Percentiles rank a stretch among this genome's conserved stretches.
Evolutionary conservation across 1,140 invertebrate genomes (phyloP).

Genomic region (Zeugodacus cucurbitae): DNA sequence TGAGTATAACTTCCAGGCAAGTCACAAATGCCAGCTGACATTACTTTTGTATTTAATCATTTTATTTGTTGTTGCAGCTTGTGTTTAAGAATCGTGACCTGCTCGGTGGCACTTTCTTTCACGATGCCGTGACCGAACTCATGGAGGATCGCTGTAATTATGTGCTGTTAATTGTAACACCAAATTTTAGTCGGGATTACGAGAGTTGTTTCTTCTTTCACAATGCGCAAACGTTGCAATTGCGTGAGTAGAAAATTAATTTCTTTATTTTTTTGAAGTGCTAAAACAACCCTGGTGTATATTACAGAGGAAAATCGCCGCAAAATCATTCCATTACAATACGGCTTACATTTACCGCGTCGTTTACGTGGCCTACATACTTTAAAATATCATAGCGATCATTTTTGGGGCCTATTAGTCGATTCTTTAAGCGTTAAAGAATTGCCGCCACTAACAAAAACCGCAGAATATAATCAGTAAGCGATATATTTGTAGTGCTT

Average conservation of each 20-base stretch:
- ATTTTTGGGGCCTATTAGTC: background rate
- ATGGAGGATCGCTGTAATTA: constrained; percentile 80
- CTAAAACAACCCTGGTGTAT: background rate
- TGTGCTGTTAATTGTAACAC: constrained; percentile 77
- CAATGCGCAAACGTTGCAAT: constrained; percentile 78
- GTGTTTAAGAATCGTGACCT: constrained; percentile 77
- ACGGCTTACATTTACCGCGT: background rate
- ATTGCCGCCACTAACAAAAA: background rate
- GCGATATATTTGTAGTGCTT: background rate
- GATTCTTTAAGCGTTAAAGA: background rate
- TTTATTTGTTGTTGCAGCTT: constrained; percentile 65
- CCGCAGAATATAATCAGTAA: background rate
- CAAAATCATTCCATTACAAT: background rate
- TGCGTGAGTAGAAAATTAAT: constrained; percentile 59
- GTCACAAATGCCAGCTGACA: background rate
- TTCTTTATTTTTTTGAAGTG: background rate
- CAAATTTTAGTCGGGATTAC: constrained; percentile 75
- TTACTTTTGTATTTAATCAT: background rate
- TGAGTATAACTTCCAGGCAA: constrained; percentile 70
- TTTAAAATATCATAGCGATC: background rate
- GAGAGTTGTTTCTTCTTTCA: constrained; percentile 78
- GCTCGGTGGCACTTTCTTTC: constrained; percentile 72
- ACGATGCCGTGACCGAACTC: constrained; percentile 76
- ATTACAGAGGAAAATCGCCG: constrained; percentile 6
- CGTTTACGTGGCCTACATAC: constrained; percentile 6